Base-by-base conservation (phyloP, 2,888 invertebrate species). In the Penaeus monodon region DNA sequence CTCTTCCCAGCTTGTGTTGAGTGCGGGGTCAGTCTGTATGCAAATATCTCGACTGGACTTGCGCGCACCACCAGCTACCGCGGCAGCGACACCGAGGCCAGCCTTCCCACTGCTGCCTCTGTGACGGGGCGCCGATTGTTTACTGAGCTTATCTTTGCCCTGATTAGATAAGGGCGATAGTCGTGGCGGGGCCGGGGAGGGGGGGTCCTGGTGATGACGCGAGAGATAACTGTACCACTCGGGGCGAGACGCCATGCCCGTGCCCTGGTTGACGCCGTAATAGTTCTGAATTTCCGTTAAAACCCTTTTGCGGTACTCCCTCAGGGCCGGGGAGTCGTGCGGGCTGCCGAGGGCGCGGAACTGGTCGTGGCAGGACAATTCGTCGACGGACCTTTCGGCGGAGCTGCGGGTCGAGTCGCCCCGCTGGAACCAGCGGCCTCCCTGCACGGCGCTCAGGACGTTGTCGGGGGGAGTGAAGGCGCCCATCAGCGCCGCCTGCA, bases 401-500 rank as follows among this genome's bases (percentile, higher is more conserved):
- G 81, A 64, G 78, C 66, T 86, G 29, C 84, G 76, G 57, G 82
- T 73, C 22, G 83, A 79, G 74, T 82, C 77, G 73, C 80, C 74
- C 65, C 79, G 63, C 17, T 70, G 68, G 64, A 83, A 79, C 79
- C 83, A 79, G n/a, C 85, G 80, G 65, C 85, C 85, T 38, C 78
- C 79, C 20, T 82, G 78, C 24, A 79, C 44, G 70, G 83, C 77
- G 68, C 65, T 29, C 38, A 73, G 65, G 57, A 63, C 81, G 49
- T 49, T 44, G 27, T 76, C 86, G 33, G 81, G 7, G 33, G 86
- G 83, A 14, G 79, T 79, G 74, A 88, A 90, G 65, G 90, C 88
- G 14, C 88, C 88, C 90, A 90, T 90, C 73, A 90, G 82, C n/a
- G 89, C 90, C n/a, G 89, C 87, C 73, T 90, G 90, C 27, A 90